Evolutionary conservation across 2,797 vertebrate genomes (phyloP), one percentile per base, ranked within the genome.

Genomic region (Zenarchopterus dispar): DNA sequence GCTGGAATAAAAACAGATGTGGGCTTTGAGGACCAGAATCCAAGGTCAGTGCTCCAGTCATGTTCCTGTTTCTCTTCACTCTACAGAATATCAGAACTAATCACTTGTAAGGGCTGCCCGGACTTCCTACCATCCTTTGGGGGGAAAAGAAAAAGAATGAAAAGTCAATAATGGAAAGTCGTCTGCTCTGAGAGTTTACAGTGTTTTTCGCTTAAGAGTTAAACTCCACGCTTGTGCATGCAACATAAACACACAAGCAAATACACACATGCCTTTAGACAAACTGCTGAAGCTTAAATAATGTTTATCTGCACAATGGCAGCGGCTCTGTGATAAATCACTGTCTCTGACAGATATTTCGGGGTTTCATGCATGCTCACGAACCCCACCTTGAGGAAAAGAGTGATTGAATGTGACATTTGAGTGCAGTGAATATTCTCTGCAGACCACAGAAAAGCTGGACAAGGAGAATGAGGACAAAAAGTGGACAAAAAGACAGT

Each of bases 271-370:
- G 45, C 31, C 41, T 45, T 42, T 15, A 55, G 57, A 76, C 70
- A 78, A n/a, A 82, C 72, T 77, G 73, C 87, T 80, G 78, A 81
- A 78, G 77, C 85, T 50, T 68, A 77, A 72, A 83, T 87, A 71
- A 70, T 50, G 55, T 86, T 85, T 86, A 77, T 85, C 68, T 86
- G 78, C 72, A 75, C 66, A 63, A 65, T 47, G 33, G 63, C 44
- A 15, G 70, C 28, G 56, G 66, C 28, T 75, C 67, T 73, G 73
- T 66, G 84, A 89, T 87, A 84, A 85, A 90, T 89, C 82, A 83
- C 54, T 6, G 1, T 28, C 68, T 60, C 65, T 70, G 81, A 84
- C 80, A 71, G 71, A 83, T 81, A 81, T 85, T 73, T 61, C n/a
- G 17, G 33, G 63, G 58, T 82, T 76, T 82, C 67, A 78, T 84